Conservation (phyloP, 2,888 invertebrate species). For the Petrolisthes manimaculis region DNA sequence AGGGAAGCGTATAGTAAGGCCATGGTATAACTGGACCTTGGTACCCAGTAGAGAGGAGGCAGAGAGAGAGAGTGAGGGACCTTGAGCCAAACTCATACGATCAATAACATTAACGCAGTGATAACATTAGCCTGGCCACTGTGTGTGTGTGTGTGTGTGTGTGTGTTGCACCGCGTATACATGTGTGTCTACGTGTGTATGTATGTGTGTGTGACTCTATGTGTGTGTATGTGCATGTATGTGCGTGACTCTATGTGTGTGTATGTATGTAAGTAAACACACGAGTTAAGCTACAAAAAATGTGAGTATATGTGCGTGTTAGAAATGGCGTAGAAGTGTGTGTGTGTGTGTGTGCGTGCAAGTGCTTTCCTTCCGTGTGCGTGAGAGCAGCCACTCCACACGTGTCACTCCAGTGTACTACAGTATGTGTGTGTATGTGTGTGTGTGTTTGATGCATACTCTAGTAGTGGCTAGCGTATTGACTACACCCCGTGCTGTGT, state of each 20-base stretch:
- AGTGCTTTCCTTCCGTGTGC: too few relatives aligned
- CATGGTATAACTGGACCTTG: too few relatives aligned
- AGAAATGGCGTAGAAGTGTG: background rate
- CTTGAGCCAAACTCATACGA: conserved; percentile 31
- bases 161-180: background rate
- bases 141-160: conserved; percentile 7
- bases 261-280: background rate
- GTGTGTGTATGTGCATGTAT: background rate
- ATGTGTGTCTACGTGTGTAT: background rate
- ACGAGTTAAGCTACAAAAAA: too few relatives aligned
- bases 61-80: background rate
- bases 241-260: background rate
- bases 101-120: conserved; percentile 52
- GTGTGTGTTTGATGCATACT: too few relatives aligned
- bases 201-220: background rate
- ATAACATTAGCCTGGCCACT: conserved; percentile 42
- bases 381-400: too few relatives aligned
- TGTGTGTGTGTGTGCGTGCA: conserved; percentile 5
- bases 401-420: too few relatives aligned
- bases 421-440: background rate
- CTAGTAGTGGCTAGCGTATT: too few relatives aligned
- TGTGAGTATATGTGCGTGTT: conserved; percentile 1
- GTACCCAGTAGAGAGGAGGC: background rate
- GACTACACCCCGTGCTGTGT: too few relatives aligned
- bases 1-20: too few relatives aligned